Conservation (phyloP, 2,888 invertebrate genomes). For the Capitulum mitella region DNA sequence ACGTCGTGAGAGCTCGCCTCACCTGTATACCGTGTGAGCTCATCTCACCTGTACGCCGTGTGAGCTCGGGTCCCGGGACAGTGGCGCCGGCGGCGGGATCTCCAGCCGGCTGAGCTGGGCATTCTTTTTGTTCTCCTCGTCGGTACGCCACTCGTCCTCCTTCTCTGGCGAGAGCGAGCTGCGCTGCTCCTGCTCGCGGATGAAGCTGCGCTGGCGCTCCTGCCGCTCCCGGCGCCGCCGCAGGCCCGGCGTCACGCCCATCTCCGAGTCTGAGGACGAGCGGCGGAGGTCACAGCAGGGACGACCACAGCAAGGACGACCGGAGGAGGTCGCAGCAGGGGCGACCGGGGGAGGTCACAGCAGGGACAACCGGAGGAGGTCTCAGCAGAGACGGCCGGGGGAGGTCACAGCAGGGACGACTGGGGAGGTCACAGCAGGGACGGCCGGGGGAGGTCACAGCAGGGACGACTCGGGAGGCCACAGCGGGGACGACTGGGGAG, state of each 20-base stretch:
- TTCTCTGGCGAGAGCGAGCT: constrained; percentile 34
- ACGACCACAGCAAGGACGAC: too few species aligned
- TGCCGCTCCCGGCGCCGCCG: constrained; percentile 71
- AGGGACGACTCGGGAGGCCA: too few species aligned
- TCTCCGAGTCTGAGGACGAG: constrained; percentile 48
- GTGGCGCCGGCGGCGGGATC: not conserved
- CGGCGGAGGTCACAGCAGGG: not conserved
- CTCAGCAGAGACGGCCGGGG: too few species aligned
- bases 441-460: too few species aligned
- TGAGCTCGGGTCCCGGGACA: not conserved
- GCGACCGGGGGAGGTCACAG: too few species aligned
- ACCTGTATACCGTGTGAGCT: too few species aligned
- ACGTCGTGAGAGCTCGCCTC: too few species aligned
- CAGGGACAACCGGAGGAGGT: too few species aligned
- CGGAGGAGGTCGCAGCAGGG: too few species aligned
- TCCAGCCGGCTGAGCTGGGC: constrained; percentile 11
- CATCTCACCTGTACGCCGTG: not conserved
- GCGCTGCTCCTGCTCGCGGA: constrained; percentile 58
- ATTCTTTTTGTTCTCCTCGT: constrained; percentile 3
- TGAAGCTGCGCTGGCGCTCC: constrained; percentile 74
- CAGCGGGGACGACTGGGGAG: too few species aligned
- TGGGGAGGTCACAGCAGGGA: too few species aligned
- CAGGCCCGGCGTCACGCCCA: constrained; percentile 72
- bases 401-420: too few species aligned
- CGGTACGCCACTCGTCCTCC: not conserved